Percentiles rank a stretch among this genome's conserved stretches.
phyloP scores from a whole-genome alignment of 2,888 invertebrate genomes.

The Physocephala rufipes region DNA sequence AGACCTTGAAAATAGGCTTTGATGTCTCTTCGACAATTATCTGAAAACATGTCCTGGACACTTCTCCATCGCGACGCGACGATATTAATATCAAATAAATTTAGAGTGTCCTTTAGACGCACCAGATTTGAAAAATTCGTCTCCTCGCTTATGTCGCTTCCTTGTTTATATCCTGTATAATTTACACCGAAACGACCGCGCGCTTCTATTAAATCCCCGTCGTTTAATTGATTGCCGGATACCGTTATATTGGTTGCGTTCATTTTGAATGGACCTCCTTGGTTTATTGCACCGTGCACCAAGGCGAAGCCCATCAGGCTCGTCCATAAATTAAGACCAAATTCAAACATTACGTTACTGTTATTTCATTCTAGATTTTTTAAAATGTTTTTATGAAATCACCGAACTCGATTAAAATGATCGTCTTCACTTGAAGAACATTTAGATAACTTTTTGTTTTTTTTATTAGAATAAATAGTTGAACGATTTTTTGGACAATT shows the following conservation, averaged over 20 bases:
- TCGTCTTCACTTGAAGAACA: no score
- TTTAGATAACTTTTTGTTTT: no score
- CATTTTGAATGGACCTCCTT: slow-evolving; percentile 47
- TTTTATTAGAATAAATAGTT: no score
- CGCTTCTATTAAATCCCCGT: background rate
- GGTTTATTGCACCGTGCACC: slow-evolving; percentile 52
- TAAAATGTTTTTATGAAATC: no score
- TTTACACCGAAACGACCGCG: slow-evolving; percentile 39
- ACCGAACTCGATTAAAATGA: no score
- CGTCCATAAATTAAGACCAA: slow-evolving; percentile 20
- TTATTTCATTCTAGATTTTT: no score
- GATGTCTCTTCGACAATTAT: slow-evolving; percentile 61
- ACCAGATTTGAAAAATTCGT: slow-evolving; percentile 53
- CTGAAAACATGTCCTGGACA: slow-evolving; percentile 49
- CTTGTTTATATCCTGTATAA: no score
- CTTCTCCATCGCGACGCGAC: slow-evolving; percentile 58
- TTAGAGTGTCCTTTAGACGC: slow-evolving; percentile 60
- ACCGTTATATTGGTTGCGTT: slow-evolving; percentile 38
- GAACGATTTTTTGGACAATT: background rate
- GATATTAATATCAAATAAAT: slow-evolving; percentile 61
- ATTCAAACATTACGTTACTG: background rate
- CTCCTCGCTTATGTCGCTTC: background rate
- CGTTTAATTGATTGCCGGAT: slow-evolving; percentile 47
- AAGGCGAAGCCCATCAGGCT: slow-evolving; percentile 6
- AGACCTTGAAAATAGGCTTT: slow-evolving; percentile 61